phyloP scores from a whole-genome alignment of 2,797 vertebrate species.

The Streptopelia turtur region DNA sequence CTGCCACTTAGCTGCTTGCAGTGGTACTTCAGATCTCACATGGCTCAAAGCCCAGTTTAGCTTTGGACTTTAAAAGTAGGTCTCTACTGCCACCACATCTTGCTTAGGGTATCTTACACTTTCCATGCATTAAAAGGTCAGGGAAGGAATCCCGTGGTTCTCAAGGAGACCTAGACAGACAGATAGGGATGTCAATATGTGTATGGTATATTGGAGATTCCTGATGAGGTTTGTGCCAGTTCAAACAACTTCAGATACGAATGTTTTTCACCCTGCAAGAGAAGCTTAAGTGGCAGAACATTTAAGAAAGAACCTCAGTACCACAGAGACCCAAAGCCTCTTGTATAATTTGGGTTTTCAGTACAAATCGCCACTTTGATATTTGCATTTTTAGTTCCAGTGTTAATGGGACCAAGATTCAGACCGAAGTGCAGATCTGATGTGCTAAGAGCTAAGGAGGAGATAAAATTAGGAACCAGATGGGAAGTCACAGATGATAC shows the following conservation, averaged over 20 bases:
- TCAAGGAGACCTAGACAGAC: not conserved
- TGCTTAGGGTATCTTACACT: not conserved
- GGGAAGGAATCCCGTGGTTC: not conserved
- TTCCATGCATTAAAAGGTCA: not conserved
- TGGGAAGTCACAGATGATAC: constrained; percentile 8
- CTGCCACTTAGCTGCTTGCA: not conserved
- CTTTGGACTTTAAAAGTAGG: constrained; percentile 11
- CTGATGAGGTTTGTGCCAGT: not conserved
- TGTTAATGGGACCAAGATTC: not conserved
- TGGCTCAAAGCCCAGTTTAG: not conserved
- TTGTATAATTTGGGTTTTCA: not conserved
- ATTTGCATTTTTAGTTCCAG: constrained; percentile 15
- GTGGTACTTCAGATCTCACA: not conserved
- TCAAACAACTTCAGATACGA: not conserved
- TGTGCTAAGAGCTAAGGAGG: not conserved
- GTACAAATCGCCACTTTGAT: not conserved
- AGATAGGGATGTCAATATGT: not conserved
- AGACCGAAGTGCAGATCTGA: not conserved
- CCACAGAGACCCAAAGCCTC: not conserved
- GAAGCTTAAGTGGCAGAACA: not conserved
- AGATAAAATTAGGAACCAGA: constrained; percentile 37
- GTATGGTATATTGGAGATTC: not conserved
- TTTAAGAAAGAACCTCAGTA: not conserved
- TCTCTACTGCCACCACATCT: constrained; percentile 55
- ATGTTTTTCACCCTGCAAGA: not conserved